Percentiles rank a stretch among this genome's conserved stretches.
phyloP scores from a whole-genome alignment of 2,888 invertebrate genomes.

The Diadromus collaris region DNA sequence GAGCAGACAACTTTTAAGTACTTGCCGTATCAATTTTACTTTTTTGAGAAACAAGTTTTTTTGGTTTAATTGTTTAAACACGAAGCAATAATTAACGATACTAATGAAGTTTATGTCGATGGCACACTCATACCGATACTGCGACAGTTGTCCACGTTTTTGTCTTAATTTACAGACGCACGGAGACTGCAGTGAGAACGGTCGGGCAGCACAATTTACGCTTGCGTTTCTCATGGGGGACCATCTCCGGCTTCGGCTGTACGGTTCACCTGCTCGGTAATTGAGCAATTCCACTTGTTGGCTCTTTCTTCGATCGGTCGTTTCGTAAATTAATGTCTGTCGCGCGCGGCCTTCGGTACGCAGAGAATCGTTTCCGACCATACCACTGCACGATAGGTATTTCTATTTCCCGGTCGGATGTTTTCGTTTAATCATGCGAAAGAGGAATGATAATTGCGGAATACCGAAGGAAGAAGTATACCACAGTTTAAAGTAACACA shows the following conservation, averaged over 20 bases:
- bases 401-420: constrained; percentile 11
- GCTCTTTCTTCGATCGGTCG: constrained; percentile 50
- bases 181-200: constrained; percentile 15
- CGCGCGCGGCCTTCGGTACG: constrained; percentile 28
- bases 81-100: no score
- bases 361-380: constrained; percentile 32
- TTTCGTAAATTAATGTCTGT: constrained; percentile 48
- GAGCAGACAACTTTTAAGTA: no score
- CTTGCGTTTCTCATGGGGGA: constrained; percentile 29
- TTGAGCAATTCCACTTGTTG: constrained; percentile 70
- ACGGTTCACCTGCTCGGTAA: constrained; percentile 60
- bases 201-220: constrained; percentile 51
- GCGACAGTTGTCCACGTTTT: constrained; percentile 58
- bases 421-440: constrained; percentile 1
- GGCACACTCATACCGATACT: background rate
- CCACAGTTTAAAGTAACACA: background rate
- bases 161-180: constrained; percentile 69
- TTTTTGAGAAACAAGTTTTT: no score
- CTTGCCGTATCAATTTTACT: no score
- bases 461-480: background rate
- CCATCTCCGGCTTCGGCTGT: constrained; percentile 16
- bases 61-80: no score
- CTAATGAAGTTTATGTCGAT: no score
- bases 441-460: constrained; percentile 15
- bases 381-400: constrained; percentile 11